Base-by-base conservation (phyloP, 2,888 invertebrate species). In the Hybos culiciformis region DNA sequence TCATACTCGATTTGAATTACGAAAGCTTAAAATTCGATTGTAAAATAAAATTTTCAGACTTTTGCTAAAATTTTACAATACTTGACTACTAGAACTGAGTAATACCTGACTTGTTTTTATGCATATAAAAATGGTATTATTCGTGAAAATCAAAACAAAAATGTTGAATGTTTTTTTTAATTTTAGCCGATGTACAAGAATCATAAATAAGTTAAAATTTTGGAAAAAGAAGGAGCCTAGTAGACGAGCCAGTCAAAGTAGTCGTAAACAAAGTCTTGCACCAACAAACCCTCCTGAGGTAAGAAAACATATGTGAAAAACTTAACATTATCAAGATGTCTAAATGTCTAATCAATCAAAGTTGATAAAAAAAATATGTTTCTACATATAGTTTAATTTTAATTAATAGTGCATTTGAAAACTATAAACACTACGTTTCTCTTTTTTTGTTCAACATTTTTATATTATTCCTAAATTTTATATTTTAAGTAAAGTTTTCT, bases 211-310 rank as follows among this genome's bases (percentile, higher is more conserved):
- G 49, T 32, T 67, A 17, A 49, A 59, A 21, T 72, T 73, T 48
- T 69, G 73, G 3, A 69, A 60, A 11, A 70, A 70, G 44, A 70
- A 69, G 43, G 62, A 68, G 1, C 49, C 53, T n/a, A 74, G 74
- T 51, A 65, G 80, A 9, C 68, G 79, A 34, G 72, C 74, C 44
- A 80, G 80, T 50, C 66, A 78, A 58, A 70, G 74, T 60, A 75
- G 75, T 51, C 77, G 77, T 60, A 77, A 77, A 62, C 77, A 77
- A 58, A 78, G 77, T 53, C 62, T 78, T 37, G 76, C 79, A 1
- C 75, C 72, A n/a, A 76, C 76, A 0, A 61, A 73, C 21, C 75
- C 78, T 1, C 73, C 76, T 23, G 77, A 78, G 69, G 77, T 77
- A 7, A 24, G 24, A 24, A 24, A 24, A 24, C 7, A n/a, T n/a